phyloP scores from a whole-genome alignment of 2,888 invertebrate species.

The Acleris emargana region DNA sequence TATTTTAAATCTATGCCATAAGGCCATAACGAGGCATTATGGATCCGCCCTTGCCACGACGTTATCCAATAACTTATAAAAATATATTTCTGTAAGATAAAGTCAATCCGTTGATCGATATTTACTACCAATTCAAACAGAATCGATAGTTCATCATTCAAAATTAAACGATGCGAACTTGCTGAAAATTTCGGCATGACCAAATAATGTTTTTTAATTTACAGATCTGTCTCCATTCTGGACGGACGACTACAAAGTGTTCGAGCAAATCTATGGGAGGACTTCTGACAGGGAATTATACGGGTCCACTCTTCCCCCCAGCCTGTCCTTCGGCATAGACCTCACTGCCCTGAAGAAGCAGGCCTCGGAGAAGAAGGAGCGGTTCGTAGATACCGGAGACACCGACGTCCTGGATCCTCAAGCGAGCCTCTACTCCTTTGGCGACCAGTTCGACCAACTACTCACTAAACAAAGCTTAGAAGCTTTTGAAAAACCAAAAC shows the following conservation, averaged over 20 bases:
- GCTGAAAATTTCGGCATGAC: no score
- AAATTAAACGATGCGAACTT: no score
- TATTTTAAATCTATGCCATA: no score
- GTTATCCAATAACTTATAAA: no score
- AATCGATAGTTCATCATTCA: no score
- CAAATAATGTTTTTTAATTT: constrained; percentile 38
- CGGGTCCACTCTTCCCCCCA: constrained; percentile 59
- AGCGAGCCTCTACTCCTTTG: constrained; percentile 49
- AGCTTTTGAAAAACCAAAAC: constrained; percentile 44
- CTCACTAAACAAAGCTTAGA: constrained; percentile 46
- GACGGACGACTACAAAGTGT: constrained; percentile 73
- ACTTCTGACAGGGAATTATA: constrained; percentile 74
- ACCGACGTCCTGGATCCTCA: constrained; percentile 46
- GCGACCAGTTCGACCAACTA: constrained; percentile 52
- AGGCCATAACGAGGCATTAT: no score
- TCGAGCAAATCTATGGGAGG: constrained; percentile 72
- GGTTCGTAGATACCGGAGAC: constrained; percentile 43
- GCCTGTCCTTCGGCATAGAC: constrained; percentile 46
- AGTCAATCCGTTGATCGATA: no score
- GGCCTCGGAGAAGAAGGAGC: constrained; percentile 62
- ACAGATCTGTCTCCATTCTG: constrained; percentile 70
- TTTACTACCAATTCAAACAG: no score
- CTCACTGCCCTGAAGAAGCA: constrained; percentile 46
- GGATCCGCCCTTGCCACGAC: no score
- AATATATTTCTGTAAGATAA: no score